These are phyloP conservation scores for Sphenopsis melanotis DNA, from an alignment of 2,797 vertebrate species.

Conservation along the genomic window DNA sequence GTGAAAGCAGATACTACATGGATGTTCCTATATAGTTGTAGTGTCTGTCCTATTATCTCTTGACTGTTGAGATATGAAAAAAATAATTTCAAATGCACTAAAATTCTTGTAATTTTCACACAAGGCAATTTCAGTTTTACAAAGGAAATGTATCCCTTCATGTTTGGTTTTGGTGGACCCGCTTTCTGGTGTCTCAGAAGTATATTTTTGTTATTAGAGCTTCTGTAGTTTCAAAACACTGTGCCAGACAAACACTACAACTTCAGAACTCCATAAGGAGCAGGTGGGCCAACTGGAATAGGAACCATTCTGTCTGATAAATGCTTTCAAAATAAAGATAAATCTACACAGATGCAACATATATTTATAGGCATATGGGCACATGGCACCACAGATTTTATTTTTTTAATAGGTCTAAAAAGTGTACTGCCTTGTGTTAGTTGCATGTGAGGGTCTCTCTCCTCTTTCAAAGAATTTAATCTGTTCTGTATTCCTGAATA, in stretches of 20 bases:
- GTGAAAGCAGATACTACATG: background rate
- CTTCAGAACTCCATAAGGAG: background rate
- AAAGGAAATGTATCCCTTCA: background rate
- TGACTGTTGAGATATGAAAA: background rate
- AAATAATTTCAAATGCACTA: background rate
- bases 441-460: background rate
- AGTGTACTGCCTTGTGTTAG: background rate
- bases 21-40: background rate
- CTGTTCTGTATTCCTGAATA: background rate
- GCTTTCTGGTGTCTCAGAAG: background rate
- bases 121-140: background rate
- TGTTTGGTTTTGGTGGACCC: background rate
- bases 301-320: background rate
- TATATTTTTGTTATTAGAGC: background rate
- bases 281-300: background rate
- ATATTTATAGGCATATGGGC: background rate
- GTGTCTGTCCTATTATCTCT: background rate
- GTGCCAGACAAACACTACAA: background rate
- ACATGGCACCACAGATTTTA: slow-evolving; percentile 1
- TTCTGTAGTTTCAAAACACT: background rate
- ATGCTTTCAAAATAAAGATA: background rate
- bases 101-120: background rate
- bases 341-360: background rate
- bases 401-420: background rate
- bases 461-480: background rate